Evolutionary conservation across 2,113 vertebrate species (phyloP), one percentile per base, ranked within the genome.

Genomic region (Spilogale gracilis): DNA sequence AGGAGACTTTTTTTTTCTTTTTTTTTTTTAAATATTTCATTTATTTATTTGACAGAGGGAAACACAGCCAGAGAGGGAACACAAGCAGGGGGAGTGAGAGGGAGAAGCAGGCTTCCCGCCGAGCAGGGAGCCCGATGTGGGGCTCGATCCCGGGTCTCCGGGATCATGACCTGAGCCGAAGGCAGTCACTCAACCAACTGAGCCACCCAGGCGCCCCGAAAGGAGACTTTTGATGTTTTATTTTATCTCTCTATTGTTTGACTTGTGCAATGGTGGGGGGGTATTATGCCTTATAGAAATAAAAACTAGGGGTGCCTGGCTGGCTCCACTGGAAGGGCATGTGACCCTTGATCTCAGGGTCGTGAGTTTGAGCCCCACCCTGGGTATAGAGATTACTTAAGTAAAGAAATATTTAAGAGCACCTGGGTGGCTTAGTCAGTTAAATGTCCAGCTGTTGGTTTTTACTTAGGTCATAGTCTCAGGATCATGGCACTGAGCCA

Each of bases 261-360:
- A 86, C 60, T 58, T 89, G 65, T 94, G 38, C 18, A 16, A 5
- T 60, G 52, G 30, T 12, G 10, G 25, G 52, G 6, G 30, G 16
- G 10, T n/a, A 50, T 61, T 79, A 61, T 58, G 56, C n/a, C 30
- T 76, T 58, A 54, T 50, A 63, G 86, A 97, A 89, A 82, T 94
- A 65, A 73, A 89, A 91, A 56, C 0, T 74, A 88, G 23, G 21
- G 12, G 73, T 14, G 3, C 6, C 43, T 76, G 73, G 73, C 45
- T 48, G 23, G 6, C 23, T 76, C 73, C 2, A 1, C 50, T 8
- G 3, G 73, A 48, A 48, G 45, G 25, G 45, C 45, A 76, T 76
- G 45, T 48, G 73, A 76, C 43, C 45, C 23, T 76, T 48, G 45
- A 76, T 76, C 45, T 50, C 3, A 2, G 23, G 23, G 45, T 48